These are phyloP conservation scores for Trimorus sp. DNA, from an alignment of 2,888 invertebrate species.

Conservation along the genomic window DNA sequence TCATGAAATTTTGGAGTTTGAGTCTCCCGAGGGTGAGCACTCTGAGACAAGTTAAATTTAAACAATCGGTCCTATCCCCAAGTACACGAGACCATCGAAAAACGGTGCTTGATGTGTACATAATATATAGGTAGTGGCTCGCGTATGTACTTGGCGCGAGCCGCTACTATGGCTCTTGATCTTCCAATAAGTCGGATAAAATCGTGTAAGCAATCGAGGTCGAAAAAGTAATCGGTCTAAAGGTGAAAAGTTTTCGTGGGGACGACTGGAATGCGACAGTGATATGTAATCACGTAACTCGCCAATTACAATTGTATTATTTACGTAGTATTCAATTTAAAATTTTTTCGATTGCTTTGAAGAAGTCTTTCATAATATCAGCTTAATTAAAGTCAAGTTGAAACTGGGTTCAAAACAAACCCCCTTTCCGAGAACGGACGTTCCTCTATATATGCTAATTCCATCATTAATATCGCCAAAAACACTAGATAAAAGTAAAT, in stretches of 20 bases:
- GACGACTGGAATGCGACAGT: conserved; percentile 30
- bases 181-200: conserved; percentile 44
- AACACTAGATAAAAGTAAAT: conserved; percentile 26
- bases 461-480: conserved; percentile 9
- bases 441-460: conserved; percentile 39
- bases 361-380: conserved; percentile 41
- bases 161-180: too few relatives aligned
- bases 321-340: conserved; percentile 45
- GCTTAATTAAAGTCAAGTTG: conserved; percentile 43
- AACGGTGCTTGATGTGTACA: too few relatives aligned
- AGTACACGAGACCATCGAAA: too few relatives aligned
- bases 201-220: conserved; percentile 32
- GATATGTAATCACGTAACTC: conserved; percentile 43
- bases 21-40: too few relatives aligned
- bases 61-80: too few relatives aligned
- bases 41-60: too few relatives aligned
- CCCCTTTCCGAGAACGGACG: conserved; percentile 1
- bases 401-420: conserved; percentile 10
- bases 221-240: conserved; percentile 47
- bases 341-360: conserved; percentile 35
- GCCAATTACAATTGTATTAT: conserved; percentile 39
- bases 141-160: too few relatives aligned
- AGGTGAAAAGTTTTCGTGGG: conserved; percentile 37
- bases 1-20: too few relatives aligned
- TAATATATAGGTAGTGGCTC: too few relatives aligned